These are phyloP conservation scores for Trichoplusia ni DNA, from an alignment of 1,140 invertebrate genomes.

Conservation along the genomic window DNA sequence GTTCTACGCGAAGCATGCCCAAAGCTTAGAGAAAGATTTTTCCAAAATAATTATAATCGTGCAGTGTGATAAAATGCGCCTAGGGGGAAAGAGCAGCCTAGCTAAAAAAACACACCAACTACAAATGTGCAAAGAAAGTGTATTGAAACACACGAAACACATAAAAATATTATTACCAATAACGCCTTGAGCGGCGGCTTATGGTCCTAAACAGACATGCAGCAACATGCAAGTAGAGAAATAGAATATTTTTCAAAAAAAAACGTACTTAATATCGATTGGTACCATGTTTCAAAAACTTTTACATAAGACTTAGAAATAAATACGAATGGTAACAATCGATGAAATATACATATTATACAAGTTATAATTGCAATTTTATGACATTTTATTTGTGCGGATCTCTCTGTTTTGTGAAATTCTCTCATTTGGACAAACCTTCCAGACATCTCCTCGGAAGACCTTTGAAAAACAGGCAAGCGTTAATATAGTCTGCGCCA, in stretches of 20 bases:
- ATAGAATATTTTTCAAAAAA: slow-evolving; percentile 65
- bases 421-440: slow-evolving; percentile 83
- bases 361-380: slow-evolving; percentile 48
- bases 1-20: slow-evolving; percentile 79
- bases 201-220: slow-evolving; percentile 78
- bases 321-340: slow-evolving; percentile 67
- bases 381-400: slow-evolving; percentile 66
- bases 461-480: slow-evolving; percentile 82
- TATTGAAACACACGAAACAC: slow-evolving; percentile 68
- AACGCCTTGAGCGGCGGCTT: slow-evolving; percentile 77
- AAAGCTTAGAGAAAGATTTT: slow-evolving; percentile 77
- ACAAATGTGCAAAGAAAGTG: slow-evolving; percentile 81
- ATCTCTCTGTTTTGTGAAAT: slow-evolving; percentile 72
- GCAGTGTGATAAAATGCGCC: slow-evolving; percentile 78
- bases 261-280: slow-evolving; percentile 51
- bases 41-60: slow-evolving; percentile 79
- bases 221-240: slow-evolving; percentile 79
- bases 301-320: not conserved
- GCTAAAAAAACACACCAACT: slow-evolving; percentile 79
- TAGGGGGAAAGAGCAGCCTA: slow-evolving; percentile 79
- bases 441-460: slow-evolving; percentile 85
- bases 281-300: slow-evolving; percentile 61
- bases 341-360: slow-evolving; percentile 51
- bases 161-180: slow-evolving; percentile 75
- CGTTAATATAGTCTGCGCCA: slow-evolving; percentile 75